phyloP scores from a whole-genome alignment of 2,797 vertebrate species.

The Toxotes lorentzi region DNA sequence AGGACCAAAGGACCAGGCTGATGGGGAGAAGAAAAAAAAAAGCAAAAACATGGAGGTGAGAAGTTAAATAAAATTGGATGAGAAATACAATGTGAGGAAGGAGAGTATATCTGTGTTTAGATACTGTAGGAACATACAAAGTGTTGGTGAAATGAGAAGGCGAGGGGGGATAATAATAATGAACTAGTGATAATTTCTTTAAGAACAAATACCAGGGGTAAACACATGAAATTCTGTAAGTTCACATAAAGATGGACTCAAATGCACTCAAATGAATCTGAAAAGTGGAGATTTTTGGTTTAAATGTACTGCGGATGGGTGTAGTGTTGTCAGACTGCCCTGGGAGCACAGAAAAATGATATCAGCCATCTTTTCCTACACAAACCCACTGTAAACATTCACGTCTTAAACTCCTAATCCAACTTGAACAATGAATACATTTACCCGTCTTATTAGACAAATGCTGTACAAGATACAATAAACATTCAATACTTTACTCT shows the following conservation, averaged over 20 bases:
- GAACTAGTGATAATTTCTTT: no score
- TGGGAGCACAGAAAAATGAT: constrained; percentile 48
- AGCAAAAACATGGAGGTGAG: neutral
- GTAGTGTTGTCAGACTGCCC: constrained; percentile 47
- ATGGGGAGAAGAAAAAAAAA: neutral
- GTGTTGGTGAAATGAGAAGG: neutral
- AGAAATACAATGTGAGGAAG: neutral
- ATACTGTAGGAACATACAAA: neutral
- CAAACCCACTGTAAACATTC: constrained; percentile 82
- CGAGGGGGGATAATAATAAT: no score
- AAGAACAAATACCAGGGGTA: neutral
- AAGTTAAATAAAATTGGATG: neutral
- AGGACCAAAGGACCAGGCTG: constrained; percentile 38
- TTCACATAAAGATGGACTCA: constrained; percentile 3
- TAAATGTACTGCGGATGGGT: constrained; percentile 58
- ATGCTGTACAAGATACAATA: constrained; percentile 86
- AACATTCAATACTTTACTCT: constrained; percentile 89
- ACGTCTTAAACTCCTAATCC: constrained; percentile 69
- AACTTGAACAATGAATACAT: constrained; percentile 72
- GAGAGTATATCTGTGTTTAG: neutral
- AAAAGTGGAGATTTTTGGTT: constrained; percentile 71
- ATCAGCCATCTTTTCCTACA: constrained; percentile 66
- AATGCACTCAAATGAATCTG: constrained; percentile 8
- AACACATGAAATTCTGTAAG: neutral
- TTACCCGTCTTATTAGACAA: constrained; percentile 82